Conservation (phyloP, 2,888 invertebrate species). For the Thysanoteuthis rhombus region DNA sequence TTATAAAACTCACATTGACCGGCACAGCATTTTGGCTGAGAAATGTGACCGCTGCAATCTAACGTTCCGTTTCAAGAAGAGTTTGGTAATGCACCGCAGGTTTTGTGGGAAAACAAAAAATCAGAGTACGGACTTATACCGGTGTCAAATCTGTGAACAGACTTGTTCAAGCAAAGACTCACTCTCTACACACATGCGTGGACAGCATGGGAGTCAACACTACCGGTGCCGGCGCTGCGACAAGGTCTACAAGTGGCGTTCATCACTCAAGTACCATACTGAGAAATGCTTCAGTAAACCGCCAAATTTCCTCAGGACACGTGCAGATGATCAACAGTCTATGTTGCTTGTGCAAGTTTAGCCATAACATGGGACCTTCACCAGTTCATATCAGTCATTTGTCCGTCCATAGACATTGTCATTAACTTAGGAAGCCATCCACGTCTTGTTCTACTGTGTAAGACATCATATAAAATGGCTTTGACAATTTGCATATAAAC, state of each 20-base stretch:
- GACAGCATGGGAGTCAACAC: slow-evolving; percentile 19
- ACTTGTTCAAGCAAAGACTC: slow-evolving; percentile 18
- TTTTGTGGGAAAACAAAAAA: slow-evolving; percentile 16
- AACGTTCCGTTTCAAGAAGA: slow-evolving; percentile 19
- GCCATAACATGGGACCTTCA: not conserved
- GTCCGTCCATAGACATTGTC: no score
- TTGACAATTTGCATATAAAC: no score
- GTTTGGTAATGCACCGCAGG: not conserved
- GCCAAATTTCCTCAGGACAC: not conserved
- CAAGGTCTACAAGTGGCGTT: slow-evolving; percentile 21
- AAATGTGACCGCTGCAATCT: slow-evolving; percentile 24
- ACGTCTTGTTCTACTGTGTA: no score
- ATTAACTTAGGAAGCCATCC: no score
- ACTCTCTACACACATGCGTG: slow-evolving; percentile 15
- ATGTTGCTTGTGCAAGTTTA: not conserved
- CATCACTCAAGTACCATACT: not conserved
- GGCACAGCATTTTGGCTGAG: not conserved
- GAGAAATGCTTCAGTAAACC: slow-evolving; percentile 19
- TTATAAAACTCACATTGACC: not conserved
- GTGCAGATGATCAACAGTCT: not conserved
- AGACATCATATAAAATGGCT: no score
- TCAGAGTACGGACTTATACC: not conserved
- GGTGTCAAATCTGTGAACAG: slow-evolving; percentile 15
- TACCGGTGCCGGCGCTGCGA: not conserved
- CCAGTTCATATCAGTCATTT: not conserved